Conservation (phyloP, 2,888 invertebrate genomes). For the Brassicogethes aeneus region DNA sequence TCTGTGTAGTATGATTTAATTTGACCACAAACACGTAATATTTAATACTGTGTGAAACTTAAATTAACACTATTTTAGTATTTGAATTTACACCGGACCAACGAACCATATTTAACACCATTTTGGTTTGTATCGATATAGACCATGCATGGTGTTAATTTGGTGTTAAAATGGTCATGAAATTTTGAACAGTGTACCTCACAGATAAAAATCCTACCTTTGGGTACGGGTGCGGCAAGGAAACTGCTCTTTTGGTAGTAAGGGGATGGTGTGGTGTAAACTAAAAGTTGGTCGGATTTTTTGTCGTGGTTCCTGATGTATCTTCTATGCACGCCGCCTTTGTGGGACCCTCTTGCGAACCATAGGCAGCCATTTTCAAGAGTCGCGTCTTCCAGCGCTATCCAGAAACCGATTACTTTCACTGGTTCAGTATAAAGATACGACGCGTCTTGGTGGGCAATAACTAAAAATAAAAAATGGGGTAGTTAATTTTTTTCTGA, state of each 20-base stretch:
- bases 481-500: no score
- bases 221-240: slow-evolving; percentile 68
- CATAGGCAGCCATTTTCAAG: slow-evolving; percentile 91
- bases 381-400: slow-evolving; percentile 90
- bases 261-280: slow-evolving; percentile 61
- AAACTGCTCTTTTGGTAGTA: slow-evolving; percentile 67
- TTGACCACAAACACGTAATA: no score
- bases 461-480: slow-evolving; percentile 50
- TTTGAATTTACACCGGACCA: no score
- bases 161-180: no score
- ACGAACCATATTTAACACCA: no score
- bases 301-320: slow-evolving; percentile 62
- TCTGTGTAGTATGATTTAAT: no score
- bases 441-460: slow-evolving; percentile 77
- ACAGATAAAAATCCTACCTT: slow-evolving; percentile 63
- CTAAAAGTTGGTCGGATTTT: slow-evolving; percentile 48
- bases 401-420: slow-evolving; percentile 84
- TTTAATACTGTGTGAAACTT: no score
- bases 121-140: no score
- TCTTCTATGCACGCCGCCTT: slow-evolving; percentile 66
- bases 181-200: no score
- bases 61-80: no score
- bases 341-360: slow-evolving; percentile 88
- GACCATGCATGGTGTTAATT: no score
- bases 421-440: slow-evolving; percentile 81